Evolutionary conservation across 2,888 invertebrate genomes (phyloP).

Genomic region (Spodoptera exigua): DNA sequence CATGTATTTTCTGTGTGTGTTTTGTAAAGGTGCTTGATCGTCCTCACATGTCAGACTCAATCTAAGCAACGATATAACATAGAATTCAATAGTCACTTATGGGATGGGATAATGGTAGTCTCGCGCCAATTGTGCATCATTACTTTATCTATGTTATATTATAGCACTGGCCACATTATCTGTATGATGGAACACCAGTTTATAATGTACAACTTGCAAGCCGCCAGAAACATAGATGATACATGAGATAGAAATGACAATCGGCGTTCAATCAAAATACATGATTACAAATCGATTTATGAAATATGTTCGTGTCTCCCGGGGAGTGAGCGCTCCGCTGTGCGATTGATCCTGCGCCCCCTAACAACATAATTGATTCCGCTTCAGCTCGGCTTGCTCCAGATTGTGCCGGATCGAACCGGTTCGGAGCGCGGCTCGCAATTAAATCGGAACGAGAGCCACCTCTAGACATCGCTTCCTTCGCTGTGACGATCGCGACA

Average conservation of each 20-base stretch:
- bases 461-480: slow-evolving; percentile 14
- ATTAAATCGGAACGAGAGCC: slow-evolving; percentile 29
- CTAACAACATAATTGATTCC: slow-evolving; percentile 44
- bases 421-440: slow-evolving; percentile 9
- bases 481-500: background rate
- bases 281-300: slow-evolving; percentile 19
- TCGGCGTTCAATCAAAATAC: slow-evolving; percentile 11
- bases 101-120: too few species aligned
- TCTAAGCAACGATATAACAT: too few species aligned
- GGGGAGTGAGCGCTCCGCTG: slow-evolving; percentile 1
- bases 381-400: slow-evolving; percentile 10
- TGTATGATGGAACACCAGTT: too few species aligned
- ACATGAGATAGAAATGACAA: slow-evolving; percentile 3
- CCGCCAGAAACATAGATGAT: background rate
- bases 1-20: too few species aligned
- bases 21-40: too few species aligned
- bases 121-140: too few species aligned
- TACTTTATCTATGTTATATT: too few species aligned
- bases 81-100: too few species aligned
- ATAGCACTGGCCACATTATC: too few species aligned
- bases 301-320: slow-evolving; percentile 7
- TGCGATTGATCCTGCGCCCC: slow-evolving; percentile 17
- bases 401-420: slow-evolving; percentile 8
- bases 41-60: too few species aligned
- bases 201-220: too few species aligned